These are phyloP conservation scores for Oscheius sp. DNA, from an alignment of 2,888 invertebrate genomes.

Conservation along the genomic window DNA sequence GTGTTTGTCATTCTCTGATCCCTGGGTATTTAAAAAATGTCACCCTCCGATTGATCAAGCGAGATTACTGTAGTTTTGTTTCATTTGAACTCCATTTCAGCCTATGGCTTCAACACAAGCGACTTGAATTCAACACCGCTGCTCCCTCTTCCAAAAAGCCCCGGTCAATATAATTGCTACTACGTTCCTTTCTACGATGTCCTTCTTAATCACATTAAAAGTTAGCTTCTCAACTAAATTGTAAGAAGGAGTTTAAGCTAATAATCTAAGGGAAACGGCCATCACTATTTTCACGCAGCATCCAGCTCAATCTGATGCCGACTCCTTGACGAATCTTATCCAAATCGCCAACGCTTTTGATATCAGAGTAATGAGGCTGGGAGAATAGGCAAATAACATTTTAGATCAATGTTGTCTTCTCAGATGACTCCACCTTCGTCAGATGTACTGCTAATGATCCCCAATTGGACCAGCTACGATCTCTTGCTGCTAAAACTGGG, in stretches of 20 bases:
- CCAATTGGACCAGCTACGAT: not conserved
- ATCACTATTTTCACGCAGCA: constrained; percentile 27
- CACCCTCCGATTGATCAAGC: too few relatives aligned
- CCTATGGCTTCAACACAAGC: too few relatives aligned
- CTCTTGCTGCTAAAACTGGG: constrained; percentile 10
- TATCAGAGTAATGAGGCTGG: constrained; percentile 3
- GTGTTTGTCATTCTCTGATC: too few relatives aligned
- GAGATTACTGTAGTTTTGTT: too few relatives aligned
- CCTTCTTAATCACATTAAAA: not conserved
- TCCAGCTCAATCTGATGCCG: not conserved
- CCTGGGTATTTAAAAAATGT: too few relatives aligned
- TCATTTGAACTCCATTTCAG: too few relatives aligned
- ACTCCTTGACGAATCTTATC: not conserved
- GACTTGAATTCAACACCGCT: too few relatives aligned
- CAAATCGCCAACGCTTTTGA: not conserved
- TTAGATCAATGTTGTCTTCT: constrained; percentile 25
- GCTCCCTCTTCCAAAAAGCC: not conserved
- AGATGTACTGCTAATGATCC: not conserved
- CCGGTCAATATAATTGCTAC: not conserved
- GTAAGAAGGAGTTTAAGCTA: not conserved
- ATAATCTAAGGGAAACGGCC: constrained; percentile 4
- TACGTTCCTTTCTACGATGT: not conserved
- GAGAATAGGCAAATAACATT: not conserved
- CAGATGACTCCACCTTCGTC: constrained; percentile 20
- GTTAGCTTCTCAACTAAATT: not conserved